phyloP scores from a whole-genome alignment of 1,140 invertebrate genomes.

The Aphaenogaster rudis region DNA sequence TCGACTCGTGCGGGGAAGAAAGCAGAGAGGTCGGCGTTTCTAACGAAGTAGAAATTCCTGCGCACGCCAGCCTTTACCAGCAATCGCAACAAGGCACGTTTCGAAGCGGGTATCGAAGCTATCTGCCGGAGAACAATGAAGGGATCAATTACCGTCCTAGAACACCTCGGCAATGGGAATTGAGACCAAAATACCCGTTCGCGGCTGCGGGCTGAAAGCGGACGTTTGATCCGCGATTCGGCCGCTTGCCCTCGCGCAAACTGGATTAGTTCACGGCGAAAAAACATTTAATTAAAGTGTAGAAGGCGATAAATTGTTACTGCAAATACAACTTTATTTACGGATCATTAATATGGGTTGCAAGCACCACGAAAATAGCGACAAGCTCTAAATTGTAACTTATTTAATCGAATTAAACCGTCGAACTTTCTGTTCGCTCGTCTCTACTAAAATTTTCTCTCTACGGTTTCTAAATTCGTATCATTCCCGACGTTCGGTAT shows the following conservation, averaged over 20 bases:
- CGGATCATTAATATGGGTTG: not conserved
- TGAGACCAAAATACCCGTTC: slow-evolving; percentile 52
- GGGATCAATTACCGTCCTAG: slow-evolving; percentile 61
- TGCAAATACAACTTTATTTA: slow-evolving; percentile 12
- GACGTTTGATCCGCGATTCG: slow-evolving; percentile 42
- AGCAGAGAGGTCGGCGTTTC: slow-evolving; percentile 15
- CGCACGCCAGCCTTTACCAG: slow-evolving; percentile 19
- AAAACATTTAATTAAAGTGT: slow-evolving; percentile 26
- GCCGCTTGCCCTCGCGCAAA: not conserved
- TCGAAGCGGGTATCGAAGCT: slow-evolving; percentile 23
- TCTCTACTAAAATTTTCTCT: not conserved
- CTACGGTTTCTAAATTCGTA: not conserved
- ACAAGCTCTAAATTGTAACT: not conserved
- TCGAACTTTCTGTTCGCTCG: not conserved
- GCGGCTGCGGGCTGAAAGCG: slow-evolving; percentile 9
- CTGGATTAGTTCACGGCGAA: not conserved
- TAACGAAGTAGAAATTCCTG: slow-evolving; percentile 71
- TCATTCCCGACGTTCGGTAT: not conserved
- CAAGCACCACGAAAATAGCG: not conserved
- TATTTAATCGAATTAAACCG: not conserved
- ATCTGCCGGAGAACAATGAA: slow-evolving; percentile 60
- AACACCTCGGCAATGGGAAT: not conserved
- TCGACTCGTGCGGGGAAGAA: slow-evolving; percentile 31
- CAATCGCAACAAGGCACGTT: slow-evolving; percentile 54
- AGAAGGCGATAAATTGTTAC: slow-evolving; percentile 2